Evolutionary conservation across 2,888 invertebrate species (phyloP).

Genomic region (Agrotis segetum): DNA sequence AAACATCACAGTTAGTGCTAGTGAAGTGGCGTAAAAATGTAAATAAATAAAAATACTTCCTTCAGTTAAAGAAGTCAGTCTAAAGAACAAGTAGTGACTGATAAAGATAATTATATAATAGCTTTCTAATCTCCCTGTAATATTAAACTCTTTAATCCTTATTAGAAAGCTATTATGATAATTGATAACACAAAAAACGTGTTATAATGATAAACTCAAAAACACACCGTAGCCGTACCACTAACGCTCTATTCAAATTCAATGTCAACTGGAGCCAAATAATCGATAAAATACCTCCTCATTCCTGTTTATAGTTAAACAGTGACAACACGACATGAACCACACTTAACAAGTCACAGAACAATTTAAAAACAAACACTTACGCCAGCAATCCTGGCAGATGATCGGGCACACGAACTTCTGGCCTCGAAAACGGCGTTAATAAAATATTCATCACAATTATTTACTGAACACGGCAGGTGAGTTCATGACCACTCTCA

Average conservation of each 20-base stretch:
- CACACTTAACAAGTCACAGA: constrained; percentile 13
- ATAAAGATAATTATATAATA: not conserved
- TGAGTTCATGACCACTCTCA: constrained; percentile 60
- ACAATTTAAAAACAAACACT: constrained; percentile 58
- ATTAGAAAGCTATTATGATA: not conserved
- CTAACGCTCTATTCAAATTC: constrained; percentile 15
- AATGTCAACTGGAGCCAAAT: constrained; percentile 22
- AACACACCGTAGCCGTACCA: not conserved
- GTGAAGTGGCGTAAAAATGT: too few species aligned
- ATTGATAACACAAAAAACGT: not conserved
- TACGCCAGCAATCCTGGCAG: constrained; percentile 72
- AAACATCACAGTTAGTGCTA: not conserved
- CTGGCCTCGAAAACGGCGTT: constrained; percentile 70
- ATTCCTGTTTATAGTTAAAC: constrained; percentile 15
- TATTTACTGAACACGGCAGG: constrained; percentile 49
- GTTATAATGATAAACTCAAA: constrained; percentile 9
- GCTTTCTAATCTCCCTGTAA: not conserved
- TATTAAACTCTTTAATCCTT: not conserved
- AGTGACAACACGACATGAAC: constrained; percentile 17
- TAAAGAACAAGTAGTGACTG: not conserved
- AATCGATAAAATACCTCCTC: constrained; percentile 29
- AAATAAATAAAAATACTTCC: too few species aligned
- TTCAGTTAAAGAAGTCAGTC: not conserved
- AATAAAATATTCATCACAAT: constrained; percentile 73
- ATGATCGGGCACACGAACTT: constrained; percentile 66